Conservation (phyloP, 2,113 vertebrate genomes). For the Aegithalos caudatus region DNA sequence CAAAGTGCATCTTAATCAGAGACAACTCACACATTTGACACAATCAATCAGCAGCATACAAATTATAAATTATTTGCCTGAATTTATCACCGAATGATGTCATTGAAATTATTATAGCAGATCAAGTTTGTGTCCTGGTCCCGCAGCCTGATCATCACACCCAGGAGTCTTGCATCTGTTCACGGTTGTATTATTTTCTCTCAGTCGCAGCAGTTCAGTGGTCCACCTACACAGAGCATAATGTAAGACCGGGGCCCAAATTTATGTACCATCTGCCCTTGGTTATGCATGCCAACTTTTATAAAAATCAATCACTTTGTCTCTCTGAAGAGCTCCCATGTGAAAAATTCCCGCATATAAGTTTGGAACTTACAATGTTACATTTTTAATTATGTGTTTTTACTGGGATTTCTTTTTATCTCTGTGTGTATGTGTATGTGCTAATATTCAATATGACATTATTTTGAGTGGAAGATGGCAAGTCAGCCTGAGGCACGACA, state of each 20-base stretch:
- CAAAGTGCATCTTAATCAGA: background rate
- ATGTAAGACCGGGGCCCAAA: conserved; percentile 38
- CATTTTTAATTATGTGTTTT: background rate
- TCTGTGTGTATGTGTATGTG: background rate
- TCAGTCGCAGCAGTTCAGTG: conserved; percentile 22
- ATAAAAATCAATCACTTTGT: conserved; percentile 47
- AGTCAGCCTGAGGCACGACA: conserved; percentile 40
- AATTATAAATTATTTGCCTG: background rate
- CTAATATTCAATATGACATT: background rate
- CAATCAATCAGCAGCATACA: background rate
- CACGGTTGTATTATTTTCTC: background rate
- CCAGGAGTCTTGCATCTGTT: conserved; percentile 19
- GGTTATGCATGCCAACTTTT: conserved; percentile 39
- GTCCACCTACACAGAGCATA: conserved; percentile 46
- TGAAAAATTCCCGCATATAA: background rate
- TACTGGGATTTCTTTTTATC: background rate
- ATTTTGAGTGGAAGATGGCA: conserved; percentile 29
- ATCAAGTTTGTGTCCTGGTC: background rate
- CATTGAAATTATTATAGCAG: background rate
- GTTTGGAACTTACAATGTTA: background rate
- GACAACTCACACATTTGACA: background rate
- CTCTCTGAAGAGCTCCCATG: background rate
- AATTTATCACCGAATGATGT: background rate
- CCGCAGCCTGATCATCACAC: background rate
- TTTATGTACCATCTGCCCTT: conserved; percentile 57